Base-by-base conservation (phyloP, 2,888 invertebrate species). In the Cephus spinipes region DNA sequence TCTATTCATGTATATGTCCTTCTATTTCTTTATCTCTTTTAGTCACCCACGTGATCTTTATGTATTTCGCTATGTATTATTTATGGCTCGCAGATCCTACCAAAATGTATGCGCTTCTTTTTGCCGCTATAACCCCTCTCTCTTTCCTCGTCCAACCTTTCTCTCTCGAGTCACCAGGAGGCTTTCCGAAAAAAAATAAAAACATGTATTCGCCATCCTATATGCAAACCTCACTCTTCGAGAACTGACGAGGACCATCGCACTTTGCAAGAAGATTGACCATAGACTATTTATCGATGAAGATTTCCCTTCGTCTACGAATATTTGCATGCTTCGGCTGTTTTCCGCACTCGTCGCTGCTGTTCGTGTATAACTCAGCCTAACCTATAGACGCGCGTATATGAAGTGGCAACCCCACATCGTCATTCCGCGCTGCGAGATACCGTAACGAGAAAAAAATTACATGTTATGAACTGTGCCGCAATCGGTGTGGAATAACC, bases 21-120 rank as follows among this genome's bases (percentile, higher is more conserved):
- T 23, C 23, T 6, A 71, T 76, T 71, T 68, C 36, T 35, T 35
- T 76, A 69, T 68, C 73, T 40, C 34, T 73, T 32, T 23, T 76
- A 55, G 35, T 33, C 69, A 11, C 71, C 71, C 40, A 11, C 76
- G 75, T 55, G 75, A 76, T 78, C 40, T 78, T 76, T 78, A 76
- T 71, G 73, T 78, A 78, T 78, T 76, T 78, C 73, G 68, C 33
- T 55, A 78, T 78, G 78, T 78, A 78, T 78, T 78, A 78, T 78
- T 78, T 78, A 78, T 78, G 78, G 69, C 40, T 33, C 31, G 73
- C 34, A 36, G 74, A 80, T 81, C 77, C 77, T 77, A 73, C 73
- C 80, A 76, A 79, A 69, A 82, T 81, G 80, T 81, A 83, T 82
- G 79, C 79, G 77, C 80, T 82, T 82, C 77, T 76, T 79, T 73